Evolutionary conservation across 1,140 invertebrate species (phyloP).

Genomic region (Spodoptera litura): DNA sequence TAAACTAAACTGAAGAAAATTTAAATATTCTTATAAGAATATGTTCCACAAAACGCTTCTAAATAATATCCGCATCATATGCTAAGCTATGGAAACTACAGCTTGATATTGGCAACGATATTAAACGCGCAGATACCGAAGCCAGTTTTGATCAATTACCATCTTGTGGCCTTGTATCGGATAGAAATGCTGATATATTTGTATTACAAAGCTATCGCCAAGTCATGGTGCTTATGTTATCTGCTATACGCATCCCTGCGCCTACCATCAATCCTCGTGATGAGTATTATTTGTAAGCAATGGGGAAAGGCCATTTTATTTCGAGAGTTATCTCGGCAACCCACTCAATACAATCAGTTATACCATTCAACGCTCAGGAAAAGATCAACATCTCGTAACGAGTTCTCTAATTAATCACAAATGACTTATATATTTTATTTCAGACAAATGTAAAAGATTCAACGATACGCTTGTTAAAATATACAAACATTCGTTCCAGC

Average conservation of each 20-base stretch:
- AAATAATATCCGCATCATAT: not conserved
- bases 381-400: not conserved
- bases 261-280: conserved; percentile 1
- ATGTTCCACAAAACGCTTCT: not conserved
- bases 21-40: not conserved
- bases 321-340: conserved; percentile 1
- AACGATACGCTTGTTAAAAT: not conserved
- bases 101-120: not conserved
- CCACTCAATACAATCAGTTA: not conserved
- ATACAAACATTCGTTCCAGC: not conserved
- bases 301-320: not conserved
- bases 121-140: not conserved
- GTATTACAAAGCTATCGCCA: conserved; percentile 7
- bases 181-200: not conserved
- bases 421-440: not conserved
- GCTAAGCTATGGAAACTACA: not conserved
- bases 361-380: no score
- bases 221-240: conserved; percentile 4
- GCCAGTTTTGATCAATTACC: not conserved
- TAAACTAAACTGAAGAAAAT: no score
- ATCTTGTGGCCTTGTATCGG: not conserved
- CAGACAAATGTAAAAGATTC: not conserved
- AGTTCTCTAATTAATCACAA: not conserved
- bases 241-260: not conserved
- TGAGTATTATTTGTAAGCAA: conserved; percentile 10